These are phyloP conservation scores for Phylloscopus collybita DNA, from an alignment of 2,797 vertebrate genomes.

Conservation along the genomic window DNA sequence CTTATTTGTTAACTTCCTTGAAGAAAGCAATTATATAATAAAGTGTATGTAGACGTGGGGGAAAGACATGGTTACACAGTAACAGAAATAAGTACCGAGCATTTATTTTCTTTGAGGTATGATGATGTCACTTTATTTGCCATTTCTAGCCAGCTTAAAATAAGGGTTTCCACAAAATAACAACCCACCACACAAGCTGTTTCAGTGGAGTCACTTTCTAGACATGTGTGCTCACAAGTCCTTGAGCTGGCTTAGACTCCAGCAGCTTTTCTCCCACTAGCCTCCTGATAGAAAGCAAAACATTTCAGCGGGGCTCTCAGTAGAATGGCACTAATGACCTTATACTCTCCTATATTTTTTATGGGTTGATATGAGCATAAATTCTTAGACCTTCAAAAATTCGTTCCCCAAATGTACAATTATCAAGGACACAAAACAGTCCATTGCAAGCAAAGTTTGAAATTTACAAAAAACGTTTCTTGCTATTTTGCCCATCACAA, in stretches of 20 bases:
- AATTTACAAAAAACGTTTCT: background rate
- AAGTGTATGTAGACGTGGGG: background rate
- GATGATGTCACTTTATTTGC: background rate
- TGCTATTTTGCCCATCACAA: background rate
- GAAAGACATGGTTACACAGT: background rate
- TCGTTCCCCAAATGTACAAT: background rate
- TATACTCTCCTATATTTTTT: background rate
- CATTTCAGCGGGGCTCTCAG: background rate
- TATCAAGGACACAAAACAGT: background rate
- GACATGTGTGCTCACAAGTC: background rate
- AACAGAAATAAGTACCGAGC: background rate
- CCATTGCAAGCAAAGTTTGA: background rate
- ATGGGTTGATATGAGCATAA: background rate
- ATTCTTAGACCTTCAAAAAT: background rate
- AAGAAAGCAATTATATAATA: background rate
- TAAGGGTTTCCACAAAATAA: background rate
- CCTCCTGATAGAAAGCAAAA: background rate
- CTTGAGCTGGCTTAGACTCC: background rate
- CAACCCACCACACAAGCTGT: fast-evolving
- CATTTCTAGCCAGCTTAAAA: background rate
- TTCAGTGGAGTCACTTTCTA: background rate
- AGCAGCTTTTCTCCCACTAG: background rate
- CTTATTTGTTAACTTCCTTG: background rate
- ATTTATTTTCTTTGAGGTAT: background rate
- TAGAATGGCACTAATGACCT: background rate